Percentiles rank a stretch among this genome's conserved stretches.
Evolutionary conservation across 1,140 invertebrate species (phyloP).

Genomic region (Drosophila kohkoa): DNA sequence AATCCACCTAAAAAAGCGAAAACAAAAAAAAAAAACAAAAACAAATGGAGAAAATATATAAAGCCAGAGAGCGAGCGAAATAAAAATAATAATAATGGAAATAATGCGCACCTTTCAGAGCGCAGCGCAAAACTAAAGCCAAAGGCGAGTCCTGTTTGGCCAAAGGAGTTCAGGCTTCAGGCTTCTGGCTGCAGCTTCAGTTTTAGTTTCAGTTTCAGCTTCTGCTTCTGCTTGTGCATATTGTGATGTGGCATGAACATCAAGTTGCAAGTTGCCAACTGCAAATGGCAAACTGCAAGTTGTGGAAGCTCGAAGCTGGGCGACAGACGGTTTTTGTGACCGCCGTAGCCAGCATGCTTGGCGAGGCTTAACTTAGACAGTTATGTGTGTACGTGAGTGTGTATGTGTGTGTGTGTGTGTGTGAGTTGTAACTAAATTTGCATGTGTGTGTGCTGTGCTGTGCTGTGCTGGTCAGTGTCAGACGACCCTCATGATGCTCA

Average conservation of each 20-base stretch:
- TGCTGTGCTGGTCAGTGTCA: conserved; percentile 68
- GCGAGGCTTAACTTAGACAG: conserved; percentile 70
- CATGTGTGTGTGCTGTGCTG: conserved; percentile 41
- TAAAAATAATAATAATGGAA: neutral
- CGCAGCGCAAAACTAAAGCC: conserved; percentile 54
- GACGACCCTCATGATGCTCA: conserved; percentile 14
- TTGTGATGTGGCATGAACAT: conserved; percentile 58
- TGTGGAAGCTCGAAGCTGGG: neutral
- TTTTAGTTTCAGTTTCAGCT: too few relatives aligned
- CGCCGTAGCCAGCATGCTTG: conserved; percentile 33
- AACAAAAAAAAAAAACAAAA: neutral
- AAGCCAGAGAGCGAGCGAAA: neutral
- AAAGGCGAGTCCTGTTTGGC: conserved; percentile 33
- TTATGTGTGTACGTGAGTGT: conserved; percentile 43
- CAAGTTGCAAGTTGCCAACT: conserved; percentile 14
- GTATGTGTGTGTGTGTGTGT: conserved; percentile 45
- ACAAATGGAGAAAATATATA: neutral
- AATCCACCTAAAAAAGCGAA: too few relatives aligned
- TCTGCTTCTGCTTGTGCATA: conserved; percentile 30
- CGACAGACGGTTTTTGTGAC: conserved; percentile 28
- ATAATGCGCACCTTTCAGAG: conserved; percentile 72
- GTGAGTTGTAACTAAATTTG: neutral
- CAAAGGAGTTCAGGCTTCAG: too few relatives aligned
- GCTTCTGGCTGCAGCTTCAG: too few relatives aligned
- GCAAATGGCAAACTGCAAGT: too few relatives aligned